Evolutionary conservation across 2,797 vertebrate species (phyloP).

Genomic region (Platyrinchus mystaceus): DNA sequence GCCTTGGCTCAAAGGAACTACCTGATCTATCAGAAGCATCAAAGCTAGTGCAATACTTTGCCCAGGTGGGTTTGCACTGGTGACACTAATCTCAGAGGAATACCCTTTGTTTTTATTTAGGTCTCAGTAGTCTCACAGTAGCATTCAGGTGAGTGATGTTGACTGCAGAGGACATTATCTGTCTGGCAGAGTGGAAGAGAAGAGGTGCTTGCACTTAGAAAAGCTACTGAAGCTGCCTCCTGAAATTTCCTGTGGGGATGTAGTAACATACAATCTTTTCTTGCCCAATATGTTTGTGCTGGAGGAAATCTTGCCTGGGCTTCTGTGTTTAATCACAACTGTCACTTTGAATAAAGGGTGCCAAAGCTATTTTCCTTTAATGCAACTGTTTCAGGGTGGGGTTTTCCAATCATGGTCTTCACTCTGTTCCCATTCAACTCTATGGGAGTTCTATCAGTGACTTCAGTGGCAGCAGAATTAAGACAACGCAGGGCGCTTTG

Average conservation of each 20-base stretch:
- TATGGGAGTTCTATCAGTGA: constrained; percentile 55
- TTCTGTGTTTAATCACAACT: constrained; percentile 56
- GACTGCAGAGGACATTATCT: not conserved
- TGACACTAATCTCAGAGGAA: not conserved
- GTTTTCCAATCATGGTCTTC: constrained; percentile 22
- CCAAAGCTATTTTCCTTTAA: constrained; percentile 37
- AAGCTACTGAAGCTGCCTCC: not conserved
- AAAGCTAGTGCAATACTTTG: not conserved
- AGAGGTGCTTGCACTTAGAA: not conserved
- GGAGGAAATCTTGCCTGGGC: constrained; percentile 14
- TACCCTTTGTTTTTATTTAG: not conserved
- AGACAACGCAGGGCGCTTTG: not conserved
- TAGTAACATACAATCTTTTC: constrained; percentile 2
- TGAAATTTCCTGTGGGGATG: not conserved
- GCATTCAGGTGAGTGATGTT: not conserved
- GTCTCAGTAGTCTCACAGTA: not conserved
- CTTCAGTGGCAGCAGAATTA: constrained; percentile 49
- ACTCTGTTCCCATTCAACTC: constrained; percentile 22
- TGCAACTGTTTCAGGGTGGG: constrained; percentile 32
- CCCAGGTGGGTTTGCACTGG: not conserved
- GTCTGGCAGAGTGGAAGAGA: not conserved
- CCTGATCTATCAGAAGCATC: not conserved
- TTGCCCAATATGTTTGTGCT: constrained; percentile 52
- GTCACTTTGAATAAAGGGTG: constrained; percentile 24
- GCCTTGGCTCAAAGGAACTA: not conserved